Base-by-base conservation (phyloP, 2,113 vertebrate species). In the Apteryx mantelli region DNA sequence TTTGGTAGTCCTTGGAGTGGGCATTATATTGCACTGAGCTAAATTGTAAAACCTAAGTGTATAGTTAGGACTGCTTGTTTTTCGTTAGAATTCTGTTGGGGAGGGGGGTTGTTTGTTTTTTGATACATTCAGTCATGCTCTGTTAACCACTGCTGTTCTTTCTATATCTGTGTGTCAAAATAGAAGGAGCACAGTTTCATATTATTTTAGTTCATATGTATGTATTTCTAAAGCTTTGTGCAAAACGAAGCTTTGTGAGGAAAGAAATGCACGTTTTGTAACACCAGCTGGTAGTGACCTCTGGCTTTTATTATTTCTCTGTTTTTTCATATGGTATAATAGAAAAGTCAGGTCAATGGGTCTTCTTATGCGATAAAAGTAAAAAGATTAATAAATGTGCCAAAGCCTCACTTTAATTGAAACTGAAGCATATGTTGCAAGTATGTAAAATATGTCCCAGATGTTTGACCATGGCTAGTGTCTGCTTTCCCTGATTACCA, bases 361-460 rank as follows among this genome's bases (percentile, higher is more conserved):
- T 98, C 97, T 97, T 97, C 98, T 97, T 98, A 97, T 88, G 92
- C 40, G 21, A 98, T 98, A 97, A 98, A 98, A 98, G 97, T 96
- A 97, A 98, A 96, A 98, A 99, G 98, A 99, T 99, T 99, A 99
- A 99, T 99, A 99, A 99, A 99, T 98, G 98, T 99, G 99, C 99
- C 99, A 99, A 99, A 99, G 98, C 98, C 98, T 99, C 98, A 98
- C 99, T 99, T 99, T 99, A 99, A 99, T 99, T 99, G 99, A 99
- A 99, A 98, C 98, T 98, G 98, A 99, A 99, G 98, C 99, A 99
- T 98, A 98, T 99, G 98, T 99, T 99, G 98, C 99, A 99, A 99
- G 99, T 98, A 98, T 98, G 98, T 98, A 98, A 99, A 99, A 99
- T 99, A 98, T 91, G 86, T 98, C 98, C 99, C 99, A 99, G 99